These are phyloP conservation scores for Halcyon chelicuti DNA, from an alignment of 2,797 vertebrate species.

Conservation along the genomic window DNA sequence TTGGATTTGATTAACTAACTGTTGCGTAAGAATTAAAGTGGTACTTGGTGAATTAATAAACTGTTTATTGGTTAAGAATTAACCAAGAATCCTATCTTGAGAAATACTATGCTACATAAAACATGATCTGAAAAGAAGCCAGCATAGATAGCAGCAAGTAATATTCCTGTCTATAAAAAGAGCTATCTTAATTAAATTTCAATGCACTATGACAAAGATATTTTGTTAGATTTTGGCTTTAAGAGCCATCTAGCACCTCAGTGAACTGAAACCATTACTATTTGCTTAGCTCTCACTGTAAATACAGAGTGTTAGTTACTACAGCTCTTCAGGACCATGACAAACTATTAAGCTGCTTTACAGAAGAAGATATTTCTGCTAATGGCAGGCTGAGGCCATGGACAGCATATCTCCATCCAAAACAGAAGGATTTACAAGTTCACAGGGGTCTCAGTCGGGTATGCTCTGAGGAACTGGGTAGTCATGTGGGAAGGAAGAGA, in stretches of 20 bases:
- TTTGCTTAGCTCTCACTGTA: neutral
- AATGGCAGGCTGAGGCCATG: neutral
- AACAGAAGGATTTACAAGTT: neutral
- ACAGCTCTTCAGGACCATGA: neutral
- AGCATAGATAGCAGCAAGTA: neutral
- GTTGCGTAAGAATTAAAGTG: slow-evolving; percentile 28
- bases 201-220: neutral
- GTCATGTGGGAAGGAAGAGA: neutral
- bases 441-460: neutral
- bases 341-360: neutral
- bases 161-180: neutral
- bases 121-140: neutral
- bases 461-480: neutral
- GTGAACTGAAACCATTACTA: neutral
- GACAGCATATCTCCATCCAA: neutral
- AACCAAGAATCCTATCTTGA: slow-evolving; percentile 31
- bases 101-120: slow-evolving; percentile 48
- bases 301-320: neutral
- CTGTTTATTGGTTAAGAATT: slow-evolving; percentile 52
- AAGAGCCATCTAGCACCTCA: neutral
- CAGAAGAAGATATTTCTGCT: neutral
- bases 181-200: slow-evolving; percentile 13
- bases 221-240: neutral
- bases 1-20: slow-evolving; percentile 39
- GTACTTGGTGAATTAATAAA: slow-evolving; percentile 55